Percentiles rank a stretch among this genome's conserved stretches.
These are phyloP conservation scores for Hycleus phaleratus DNA, from an alignment of 1,140 invertebrate genomes.

Conservation along the genomic window DNA sequence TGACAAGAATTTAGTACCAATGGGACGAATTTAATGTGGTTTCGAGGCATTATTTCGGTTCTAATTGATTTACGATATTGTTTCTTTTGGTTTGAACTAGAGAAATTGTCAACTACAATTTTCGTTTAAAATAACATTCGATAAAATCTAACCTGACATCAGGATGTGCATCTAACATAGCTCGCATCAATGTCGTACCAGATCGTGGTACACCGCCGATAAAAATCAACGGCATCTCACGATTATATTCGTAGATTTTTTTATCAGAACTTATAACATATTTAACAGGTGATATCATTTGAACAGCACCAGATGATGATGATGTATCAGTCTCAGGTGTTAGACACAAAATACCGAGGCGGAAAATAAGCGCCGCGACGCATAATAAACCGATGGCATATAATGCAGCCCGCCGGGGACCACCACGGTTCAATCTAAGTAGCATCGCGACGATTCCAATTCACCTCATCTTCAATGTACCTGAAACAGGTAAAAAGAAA, in stretches of 20 bases:
- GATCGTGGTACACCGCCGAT: conserved; percentile 95
- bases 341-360: conserved; percentile 21
- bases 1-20: too few species aligned
- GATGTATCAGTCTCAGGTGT: conserved; percentile 7
- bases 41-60: too few species aligned
- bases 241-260: conserved; percentile 64
- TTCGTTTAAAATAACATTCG: background rate
- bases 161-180: conserved; percentile 98
- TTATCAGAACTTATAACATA: conserved; percentile 54
- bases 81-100: too few species aligned
- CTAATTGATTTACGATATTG: too few species aligned
- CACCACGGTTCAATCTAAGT: conserved; percentile 20
- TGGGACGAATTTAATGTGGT: too few species aligned
- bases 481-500: background rate
- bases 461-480: conserved; percentile 10
- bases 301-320: background rate
- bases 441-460: conserved; percentile 14
- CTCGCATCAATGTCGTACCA: conserved; percentile 94
- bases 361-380: conserved; percentile 21
- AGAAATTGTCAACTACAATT: too few species aligned
- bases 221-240: conserved; percentile 90
- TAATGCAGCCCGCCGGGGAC: conserved; percentile 19
- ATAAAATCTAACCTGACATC: conserved; percentile 64
- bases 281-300: conserved; percentile 42
- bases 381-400: conserved; percentile 21